phyloP scores from a whole-genome alignment of 2,888 invertebrate species.

The Kryphioiulus occultus region DNA sequence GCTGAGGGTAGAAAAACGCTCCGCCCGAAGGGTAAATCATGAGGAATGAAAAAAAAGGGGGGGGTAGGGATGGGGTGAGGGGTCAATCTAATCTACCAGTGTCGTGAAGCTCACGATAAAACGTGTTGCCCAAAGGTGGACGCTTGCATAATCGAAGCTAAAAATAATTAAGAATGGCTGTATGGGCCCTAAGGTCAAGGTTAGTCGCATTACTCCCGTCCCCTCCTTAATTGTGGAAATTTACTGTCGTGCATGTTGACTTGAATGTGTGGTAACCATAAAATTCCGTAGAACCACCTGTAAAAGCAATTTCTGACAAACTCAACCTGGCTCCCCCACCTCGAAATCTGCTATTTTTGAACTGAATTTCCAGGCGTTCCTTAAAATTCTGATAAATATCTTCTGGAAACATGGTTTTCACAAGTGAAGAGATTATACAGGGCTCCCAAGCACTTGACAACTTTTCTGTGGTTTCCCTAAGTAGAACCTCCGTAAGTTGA shows the following conservation, averaged over 20 bases:
- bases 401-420: no score
- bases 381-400: no score
- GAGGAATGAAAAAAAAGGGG: background rate
- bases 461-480: no score
- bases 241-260: background rate
- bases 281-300: background rate
- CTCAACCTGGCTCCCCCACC: background rate
- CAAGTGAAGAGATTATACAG: no score
- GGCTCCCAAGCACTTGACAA: no score
- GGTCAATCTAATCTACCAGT: background rate
- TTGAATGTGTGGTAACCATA: background rate
- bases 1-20: constrained; percentile 9
- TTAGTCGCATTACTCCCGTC: background rate
- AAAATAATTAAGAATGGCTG: background rate
- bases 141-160: background rate
- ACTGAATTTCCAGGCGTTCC: no score
- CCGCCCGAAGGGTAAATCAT: background rate
- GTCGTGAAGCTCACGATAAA: background rate
- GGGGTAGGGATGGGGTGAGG: background rate
- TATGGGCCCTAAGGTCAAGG: background rate
- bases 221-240: background rate
- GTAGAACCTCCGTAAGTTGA: no score
- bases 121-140: constrained; percentile 19
- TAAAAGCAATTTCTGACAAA: background rate
- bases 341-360: background rate